Conservation (phyloP, 1,140 invertebrate species). For the Brachionus asplanchnoidis region DNA sequence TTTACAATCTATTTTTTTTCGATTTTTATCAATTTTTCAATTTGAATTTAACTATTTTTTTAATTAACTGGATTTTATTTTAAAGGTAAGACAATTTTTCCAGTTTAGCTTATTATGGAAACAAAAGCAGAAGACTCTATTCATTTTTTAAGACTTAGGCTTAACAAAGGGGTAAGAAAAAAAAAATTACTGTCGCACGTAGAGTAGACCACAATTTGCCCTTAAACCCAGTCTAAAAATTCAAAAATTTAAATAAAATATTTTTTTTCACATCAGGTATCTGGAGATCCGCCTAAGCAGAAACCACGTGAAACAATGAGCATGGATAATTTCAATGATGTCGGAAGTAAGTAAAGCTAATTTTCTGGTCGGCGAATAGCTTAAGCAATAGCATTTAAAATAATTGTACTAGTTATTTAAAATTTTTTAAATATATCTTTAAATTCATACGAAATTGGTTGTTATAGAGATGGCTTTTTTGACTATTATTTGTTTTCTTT, state of each 20-base stretch:
- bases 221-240: background rate
- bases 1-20: background rate
- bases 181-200: background rate
- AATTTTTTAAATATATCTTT: background rate
- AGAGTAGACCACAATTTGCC: background rate
- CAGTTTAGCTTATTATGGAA: background rate
- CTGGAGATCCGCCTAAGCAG: background rate
- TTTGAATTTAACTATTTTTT: background rate
- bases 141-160: conserved; percentile 7
- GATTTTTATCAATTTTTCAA: background rate
- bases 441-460: conserved; percentile 11
- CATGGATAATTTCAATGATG: conserved; percentile 15
- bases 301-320: background rate
- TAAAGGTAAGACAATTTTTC: conserved; percentile 9
- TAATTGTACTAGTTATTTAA: background rate
- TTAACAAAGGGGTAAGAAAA: background rate
- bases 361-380: background rate
- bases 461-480: conserved; percentile 9
- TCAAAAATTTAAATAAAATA: background rate
- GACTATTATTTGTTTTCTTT: conserved; percentile 24
- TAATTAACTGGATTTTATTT: background rate
- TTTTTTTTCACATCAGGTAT: background rate
- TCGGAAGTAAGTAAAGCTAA: background rate
- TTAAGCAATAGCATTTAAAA: background rate
- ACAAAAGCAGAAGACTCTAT: conserved; percentile 29